Evolutionary conservation across 1,140 invertebrate species (phyloP).

Genomic region (Ips nitidus): DNA sequence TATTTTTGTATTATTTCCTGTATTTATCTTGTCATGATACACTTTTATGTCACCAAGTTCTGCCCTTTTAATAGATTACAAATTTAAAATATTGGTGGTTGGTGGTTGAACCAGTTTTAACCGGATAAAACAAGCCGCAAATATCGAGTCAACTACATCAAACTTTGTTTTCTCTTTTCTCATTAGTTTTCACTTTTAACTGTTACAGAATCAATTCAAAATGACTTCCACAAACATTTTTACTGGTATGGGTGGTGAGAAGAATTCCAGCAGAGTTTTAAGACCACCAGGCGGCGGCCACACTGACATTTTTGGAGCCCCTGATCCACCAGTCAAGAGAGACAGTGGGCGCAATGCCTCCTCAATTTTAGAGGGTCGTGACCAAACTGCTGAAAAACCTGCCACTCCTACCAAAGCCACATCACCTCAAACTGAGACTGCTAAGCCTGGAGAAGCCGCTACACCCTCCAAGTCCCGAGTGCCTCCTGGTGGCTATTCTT

Average conservation of each 20-base stretch:
- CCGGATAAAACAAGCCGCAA: no score
- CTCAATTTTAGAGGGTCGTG: slow-evolving; percentile 38
- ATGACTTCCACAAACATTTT: slow-evolving; percentile 48
- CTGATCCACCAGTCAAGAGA: slow-evolving; percentile 29
- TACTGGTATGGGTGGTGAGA: slow-evolving; percentile 39
- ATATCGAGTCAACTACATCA: no score
- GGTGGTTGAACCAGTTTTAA: no score
- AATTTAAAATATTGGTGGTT: no score
- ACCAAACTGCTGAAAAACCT: neutral
- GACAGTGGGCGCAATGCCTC: slow-evolving; percentile 40
- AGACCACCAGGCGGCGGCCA: slow-evolving; percentile 51
- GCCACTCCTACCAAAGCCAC: neutral
- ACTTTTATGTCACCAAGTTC: no score
- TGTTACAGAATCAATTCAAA: slow-evolving; percentile 4
- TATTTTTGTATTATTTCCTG: no score
- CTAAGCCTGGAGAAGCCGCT: slow-evolving; percentile 15
- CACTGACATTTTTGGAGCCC: slow-evolving; percentile 47
- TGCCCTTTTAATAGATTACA: no score
- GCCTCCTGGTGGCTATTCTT: slow-evolving; percentile 49
- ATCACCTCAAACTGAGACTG: neutral
- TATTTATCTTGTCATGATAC: no score
- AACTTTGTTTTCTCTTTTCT: no score
- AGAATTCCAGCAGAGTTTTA: slow-evolving; percentile 48
- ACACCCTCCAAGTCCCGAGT: slow-evolving; percentile 38
- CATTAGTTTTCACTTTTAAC: no score